Evolutionary conservation across 2,113 vertebrate genomes (phyloP), one percentile per base, ranked within the genome.

Genomic region (Ammodytes marinus): DNA sequence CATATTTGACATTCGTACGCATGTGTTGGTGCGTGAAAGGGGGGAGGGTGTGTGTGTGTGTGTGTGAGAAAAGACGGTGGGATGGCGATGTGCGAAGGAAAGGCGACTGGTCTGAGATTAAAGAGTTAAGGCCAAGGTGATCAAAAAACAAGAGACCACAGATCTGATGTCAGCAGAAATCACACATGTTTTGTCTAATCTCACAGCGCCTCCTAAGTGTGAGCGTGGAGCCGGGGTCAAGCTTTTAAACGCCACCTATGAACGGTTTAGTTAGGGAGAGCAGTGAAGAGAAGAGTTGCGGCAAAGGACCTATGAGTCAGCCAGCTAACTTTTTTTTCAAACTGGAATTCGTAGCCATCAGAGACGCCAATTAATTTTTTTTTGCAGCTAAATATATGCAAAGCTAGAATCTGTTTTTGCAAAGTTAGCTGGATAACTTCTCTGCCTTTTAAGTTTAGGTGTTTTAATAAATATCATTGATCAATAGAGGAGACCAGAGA

Each of bases 41-140:
- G 49, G 35, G 27, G 27, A 27, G 27, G 27, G 27, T 27, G 27
- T 27, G 27, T 27, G 27, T 27, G 27, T 27, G 27, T 27, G 27
- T 61, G 40, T 52, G 84, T 37, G 0, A 66, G 74, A 74, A 7
- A n/a, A 74, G 75, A 85, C 49, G 8, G 58, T 0, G 68, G 14
- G 71, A 71, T 37, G 2, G 64, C 27, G 54, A 82, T 75, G 90
- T 89, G 87, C 82, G 91, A 93, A 90, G 66, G 83, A 91, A 89
- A 88, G 89, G 88, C 87, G 65, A 78, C 91, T 43, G 57, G 71
- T 90, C 84, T 71, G 91, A 92, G 90, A 93, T 88, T 70, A 82
- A 27, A 85, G 84, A 90, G 93, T 93, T 96, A 96, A 95, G 95
- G 95, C 94, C 70, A 94, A 95, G 95, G 96, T 95, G 96, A 93